A percentile compares a stretch with the other conserved stretches of the same genome.
Conservation (phyloP, 2,113 vertebrate species). For the Dromaius novaehollandiae region DNA sequence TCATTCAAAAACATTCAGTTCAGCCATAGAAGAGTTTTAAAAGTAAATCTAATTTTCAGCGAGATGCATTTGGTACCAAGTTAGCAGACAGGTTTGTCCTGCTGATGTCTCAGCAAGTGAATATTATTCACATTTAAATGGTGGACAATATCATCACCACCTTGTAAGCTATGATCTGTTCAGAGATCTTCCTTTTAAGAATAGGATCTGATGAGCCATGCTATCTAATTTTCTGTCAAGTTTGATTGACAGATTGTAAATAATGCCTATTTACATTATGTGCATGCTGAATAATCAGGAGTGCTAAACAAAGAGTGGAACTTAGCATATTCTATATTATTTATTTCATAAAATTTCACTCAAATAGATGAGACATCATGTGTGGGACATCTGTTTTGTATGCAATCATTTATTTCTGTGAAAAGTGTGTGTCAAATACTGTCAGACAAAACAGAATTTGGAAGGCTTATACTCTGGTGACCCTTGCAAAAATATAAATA, state of each 20-base stretch:
- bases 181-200: not conserved
- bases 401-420: not conserved
- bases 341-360: not conserved
- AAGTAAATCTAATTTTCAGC: not conserved
- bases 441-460: not conserved
- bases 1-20: not conserved
- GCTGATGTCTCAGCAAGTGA: not conserved
- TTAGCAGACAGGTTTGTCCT: not conserved
- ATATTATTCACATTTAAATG: not conserved
- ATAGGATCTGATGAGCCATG: not conserved
- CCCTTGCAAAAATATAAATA: not conserved
- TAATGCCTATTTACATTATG: slow-evolving; percentile 3
- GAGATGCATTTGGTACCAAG: not conserved
- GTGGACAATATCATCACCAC: not conserved
- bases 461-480: not conserved
- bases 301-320: not conserved
- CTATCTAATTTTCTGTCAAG: not conserved
- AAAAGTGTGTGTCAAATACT: not conserved
- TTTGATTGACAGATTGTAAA: not conserved
- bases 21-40: not conserved
- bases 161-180: not conserved
- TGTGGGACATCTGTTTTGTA: not conserved
- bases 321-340: not conserved
- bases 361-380: not conserved
- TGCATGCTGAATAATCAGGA: slow-evolving; percentile 1